phyloP scores from a whole-genome alignment of 2,797 vertebrate species.

The Poliocrania exsul region DNA sequence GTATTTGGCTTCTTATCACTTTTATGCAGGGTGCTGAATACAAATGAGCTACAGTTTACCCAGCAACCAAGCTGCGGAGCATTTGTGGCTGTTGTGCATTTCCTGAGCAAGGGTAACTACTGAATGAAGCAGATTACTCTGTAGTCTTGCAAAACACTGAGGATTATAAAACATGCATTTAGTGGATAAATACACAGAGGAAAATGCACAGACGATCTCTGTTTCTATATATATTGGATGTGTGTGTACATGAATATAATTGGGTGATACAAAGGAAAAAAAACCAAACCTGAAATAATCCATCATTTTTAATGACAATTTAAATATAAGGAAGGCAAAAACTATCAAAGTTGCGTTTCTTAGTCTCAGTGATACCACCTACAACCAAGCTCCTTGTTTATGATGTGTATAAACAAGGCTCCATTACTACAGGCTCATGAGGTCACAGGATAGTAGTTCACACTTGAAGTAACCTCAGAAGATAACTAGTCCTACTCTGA shows the following conservation, averaged over 20 bases:
- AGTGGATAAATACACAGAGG: conserved; percentile 46
- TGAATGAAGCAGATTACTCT: conserved; percentile 37
- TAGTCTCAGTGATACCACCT: not conserved
- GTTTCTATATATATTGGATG: not conserved
- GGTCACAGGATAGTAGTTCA: not conserved
- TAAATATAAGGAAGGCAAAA: not conserved
- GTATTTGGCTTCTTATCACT: conserved; percentile 76
- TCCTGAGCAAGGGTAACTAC: conserved; percentile 53
- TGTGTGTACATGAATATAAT: not conserved
- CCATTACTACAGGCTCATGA: not conserved
- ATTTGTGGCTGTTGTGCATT: conserved; percentile 47
- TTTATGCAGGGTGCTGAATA: conserved; percentile 71
- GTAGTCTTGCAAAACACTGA: conserved; percentile 31
- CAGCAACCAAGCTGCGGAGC: conserved; percentile 44
- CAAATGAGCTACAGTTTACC: conserved; percentile 69
- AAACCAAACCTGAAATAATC: not conserved
- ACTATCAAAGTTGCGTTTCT: not conserved
- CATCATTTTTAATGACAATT: conserved; percentile 12
- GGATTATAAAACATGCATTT: conserved; percentile 64
- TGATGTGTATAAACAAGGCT: not conserved
- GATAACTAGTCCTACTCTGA: not conserved
- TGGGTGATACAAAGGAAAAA: not conserved
- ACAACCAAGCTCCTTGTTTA: not conserved
- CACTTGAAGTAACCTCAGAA: not conserved
- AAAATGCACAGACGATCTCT: not conserved